Base-by-base conservation (phyloP, 2,888 invertebrate genomes). In the Imbricaverruca yamaguchii region DNA sequence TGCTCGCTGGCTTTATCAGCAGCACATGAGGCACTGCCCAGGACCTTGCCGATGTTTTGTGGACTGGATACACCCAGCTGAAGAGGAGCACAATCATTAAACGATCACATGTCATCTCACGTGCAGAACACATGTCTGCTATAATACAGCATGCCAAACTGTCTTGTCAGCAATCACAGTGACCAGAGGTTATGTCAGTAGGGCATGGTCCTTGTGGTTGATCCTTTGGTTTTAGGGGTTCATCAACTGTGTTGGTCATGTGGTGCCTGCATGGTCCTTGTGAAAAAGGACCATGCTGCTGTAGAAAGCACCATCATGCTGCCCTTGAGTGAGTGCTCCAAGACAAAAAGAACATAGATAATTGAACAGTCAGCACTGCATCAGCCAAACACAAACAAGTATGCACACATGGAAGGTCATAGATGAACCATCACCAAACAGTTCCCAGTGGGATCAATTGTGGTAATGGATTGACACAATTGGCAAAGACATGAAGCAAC, bases 61-160 rank as follows among this genome's bases (percentile, higher is more conserved):
- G 84, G 82, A 80, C 83, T 82, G n/a, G 82, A 81, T 13, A 84
- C 83, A 25, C 83, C 83, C 39, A 83, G 82, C 83, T 83, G 81
- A 11, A 80, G 12, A 65, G 59, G 59, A 59, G 59, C 12, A 15
- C 12, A 15, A 59, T 39, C 39, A 39, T 39, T 39, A 39, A 39
- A 39, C 4, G 39, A 39, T 4, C 39, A n/a, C n/a, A n/a, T n/a
- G n/a, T n/a, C n/a, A n/a, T n/a, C n/a, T n/a, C n/a, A n/a, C n/a
- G n/a, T n/a, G n/a, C 4, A 4, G 39, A 4, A 39, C 39, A 39
- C 39, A 39, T 4, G 4, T 39, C 39, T 39, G 39, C 39, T 39
- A 39, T 39, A 39, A 39, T 39, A 39, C 39, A 39, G 39, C 39
- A 39, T 39, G 39, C 39, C 39, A 4, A 39, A 39, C 39, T 39